A percentile compares a stretch with the other conserved stretches of the same genome.
phyloP scores from a whole-genome alignment of 2,797 vertebrate genomes.

The Strix occidentalis region DNA sequence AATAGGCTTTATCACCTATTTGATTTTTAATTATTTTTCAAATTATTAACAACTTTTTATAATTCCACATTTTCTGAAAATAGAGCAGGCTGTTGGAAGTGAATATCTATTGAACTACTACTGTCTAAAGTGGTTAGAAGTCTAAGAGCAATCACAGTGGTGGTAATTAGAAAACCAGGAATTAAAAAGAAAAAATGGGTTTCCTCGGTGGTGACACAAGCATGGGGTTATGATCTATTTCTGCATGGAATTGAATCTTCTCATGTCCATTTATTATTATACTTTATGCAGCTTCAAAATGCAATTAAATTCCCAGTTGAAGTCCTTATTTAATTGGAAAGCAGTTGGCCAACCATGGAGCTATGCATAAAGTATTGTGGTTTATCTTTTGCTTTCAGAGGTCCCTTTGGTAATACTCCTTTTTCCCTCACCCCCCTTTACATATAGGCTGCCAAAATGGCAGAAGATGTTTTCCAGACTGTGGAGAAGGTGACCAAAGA shows the following conservation, averaged over 20 bases:
- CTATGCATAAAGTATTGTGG: constrained; percentile 19
- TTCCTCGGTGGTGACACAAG: not conserved
- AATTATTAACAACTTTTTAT: not conserved
- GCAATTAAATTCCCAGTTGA: not conserved
- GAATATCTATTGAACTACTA: constrained; percentile 20
- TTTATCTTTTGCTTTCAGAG: not conserved
- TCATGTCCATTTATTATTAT: not conserved
- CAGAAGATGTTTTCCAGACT: constrained; percentile 82
- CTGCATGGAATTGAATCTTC: not conserved
- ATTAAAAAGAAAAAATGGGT: not conserved
- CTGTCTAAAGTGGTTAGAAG: not conserved
- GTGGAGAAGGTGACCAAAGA: constrained; percentile 84
- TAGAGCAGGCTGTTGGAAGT: constrained; percentile 11
- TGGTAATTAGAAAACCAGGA: not conserved
- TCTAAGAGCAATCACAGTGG: not conserved
- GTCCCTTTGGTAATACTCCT: not conserved
- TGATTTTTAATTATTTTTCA: not conserved
- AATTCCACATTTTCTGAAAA: not conserved
- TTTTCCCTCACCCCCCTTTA: not conserved
- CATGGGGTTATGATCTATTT: constrained; percentile 1
- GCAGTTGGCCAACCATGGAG: not conserved
- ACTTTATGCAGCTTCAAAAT: not conserved
- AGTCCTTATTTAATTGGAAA: not conserved
- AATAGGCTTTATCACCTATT: not conserved
- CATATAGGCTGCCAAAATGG: constrained; percentile 80